Conservation (phyloP, 2,113 vertebrate species). For the Notarius lentiginosus region DNA sequence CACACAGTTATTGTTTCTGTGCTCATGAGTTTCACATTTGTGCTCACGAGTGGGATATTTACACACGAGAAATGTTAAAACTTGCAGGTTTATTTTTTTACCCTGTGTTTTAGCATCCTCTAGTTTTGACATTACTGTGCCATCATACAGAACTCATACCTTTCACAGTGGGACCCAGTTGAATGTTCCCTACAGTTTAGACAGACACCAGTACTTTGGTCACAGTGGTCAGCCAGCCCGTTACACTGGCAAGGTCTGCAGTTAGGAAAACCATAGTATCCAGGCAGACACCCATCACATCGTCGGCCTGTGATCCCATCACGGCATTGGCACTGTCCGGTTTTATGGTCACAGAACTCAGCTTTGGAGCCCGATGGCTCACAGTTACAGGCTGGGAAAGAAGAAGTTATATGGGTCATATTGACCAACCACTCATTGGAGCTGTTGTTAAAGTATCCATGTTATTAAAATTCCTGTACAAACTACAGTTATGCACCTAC, state of each 20-base stretch:
- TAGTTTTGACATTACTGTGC: too few species aligned
- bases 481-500: neutral
- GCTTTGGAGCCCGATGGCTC: slow-evolving; percentile 75
- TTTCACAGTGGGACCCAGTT: slow-evolving; percentile 76
- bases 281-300: slow-evolving; percentile 74
- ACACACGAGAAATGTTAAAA: too few species aligned
- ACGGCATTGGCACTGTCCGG: slow-evolving; percentile 80
- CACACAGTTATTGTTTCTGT: too few species aligned
- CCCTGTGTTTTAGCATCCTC: too few species aligned
- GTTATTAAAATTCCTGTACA: neutral
- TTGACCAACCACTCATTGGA: neutral
- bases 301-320: slow-evolving; percentile 64
- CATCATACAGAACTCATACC: slow-evolving; percentile 52
- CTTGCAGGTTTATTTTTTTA: too few species aligned
- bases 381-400: slow-evolving; percentile 77
- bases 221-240: slow-evolving; percentile 73
- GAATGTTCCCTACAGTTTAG: slow-evolving; percentile 71
- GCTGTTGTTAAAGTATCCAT: neutral
- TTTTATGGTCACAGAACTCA: slow-evolving; percentile 76
- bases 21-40: too few species aligned
- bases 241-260: slow-evolving; percentile 80
- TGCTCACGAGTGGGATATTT: too few species aligned
- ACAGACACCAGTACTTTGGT: slow-evolving; percentile 73
- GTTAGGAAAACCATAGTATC: slow-evolving; percentile 80
- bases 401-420: slow-evolving; percentile 1